Conservation (phyloP, 2,888 invertebrate species). For the Heliconius ethilla region DNA sequence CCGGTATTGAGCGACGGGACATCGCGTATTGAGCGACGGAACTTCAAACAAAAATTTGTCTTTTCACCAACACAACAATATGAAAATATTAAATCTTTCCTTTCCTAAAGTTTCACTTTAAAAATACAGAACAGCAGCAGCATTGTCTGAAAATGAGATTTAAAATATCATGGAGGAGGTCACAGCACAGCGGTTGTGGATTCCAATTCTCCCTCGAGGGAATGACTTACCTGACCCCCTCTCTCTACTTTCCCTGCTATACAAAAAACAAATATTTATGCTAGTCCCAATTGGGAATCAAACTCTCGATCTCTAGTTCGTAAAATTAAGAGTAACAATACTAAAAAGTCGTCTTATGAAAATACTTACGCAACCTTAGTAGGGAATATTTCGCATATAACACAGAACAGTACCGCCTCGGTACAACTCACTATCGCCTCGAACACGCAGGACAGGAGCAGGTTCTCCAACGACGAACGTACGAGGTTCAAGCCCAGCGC, state of each 20-base stretch:
- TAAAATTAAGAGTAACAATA: neutral
- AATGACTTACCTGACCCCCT: no score
- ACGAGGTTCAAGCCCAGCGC: conserved; percentile 81
- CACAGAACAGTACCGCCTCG: conserved; percentile 83
- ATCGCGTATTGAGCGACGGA: neutral
- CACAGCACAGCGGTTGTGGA: no score
- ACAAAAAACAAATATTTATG: no score
- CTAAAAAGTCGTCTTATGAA: neutral
- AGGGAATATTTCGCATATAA: conserved; percentile 83
- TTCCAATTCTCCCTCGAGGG: no score
- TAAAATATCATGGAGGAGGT: no score
- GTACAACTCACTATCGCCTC: conserved; percentile 83
- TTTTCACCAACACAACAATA: neutral
- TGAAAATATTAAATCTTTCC: neutral
- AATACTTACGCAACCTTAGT: conserved; percentile 78
- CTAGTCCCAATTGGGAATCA: neutral
- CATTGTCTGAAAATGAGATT: no score
- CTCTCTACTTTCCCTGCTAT: no score
- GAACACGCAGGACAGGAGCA: conserved; percentile 81
- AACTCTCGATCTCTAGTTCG: neutral
- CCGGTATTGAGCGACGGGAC: no score
- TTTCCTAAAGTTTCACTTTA: no score
- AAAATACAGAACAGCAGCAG: no score
- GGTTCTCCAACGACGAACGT: conserved; percentile 77
- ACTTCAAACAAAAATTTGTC: neutral